Conservation (phyloP, 2,888 invertebrate genomes). For the Eretmocerus hayati region DNA sequence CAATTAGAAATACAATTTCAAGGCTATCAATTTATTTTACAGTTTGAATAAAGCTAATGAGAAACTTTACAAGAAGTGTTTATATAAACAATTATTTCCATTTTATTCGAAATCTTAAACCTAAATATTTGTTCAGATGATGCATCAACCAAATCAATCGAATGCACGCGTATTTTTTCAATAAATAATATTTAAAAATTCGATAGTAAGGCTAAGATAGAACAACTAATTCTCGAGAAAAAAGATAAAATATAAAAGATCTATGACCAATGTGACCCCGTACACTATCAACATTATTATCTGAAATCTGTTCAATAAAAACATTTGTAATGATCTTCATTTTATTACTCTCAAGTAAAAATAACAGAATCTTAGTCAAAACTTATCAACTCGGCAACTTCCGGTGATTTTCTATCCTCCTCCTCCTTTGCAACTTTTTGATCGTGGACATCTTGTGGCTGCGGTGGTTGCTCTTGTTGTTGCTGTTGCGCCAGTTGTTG, state of each 20-base stretch:
- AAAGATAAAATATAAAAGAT: too few species aligned
- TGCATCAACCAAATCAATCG: too few species aligned
- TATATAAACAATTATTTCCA: constrained; percentile 15
- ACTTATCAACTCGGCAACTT: constrained; percentile 73
- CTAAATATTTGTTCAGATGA: too few species aligned
- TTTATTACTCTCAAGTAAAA: neutral
- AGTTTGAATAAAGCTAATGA: constrained; percentile 9
- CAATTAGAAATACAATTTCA: too few species aligned
- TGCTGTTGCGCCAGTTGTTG: constrained; percentile 21
- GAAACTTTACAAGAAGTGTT: constrained; percentile 14
- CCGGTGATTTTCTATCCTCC: constrained; percentile 47
- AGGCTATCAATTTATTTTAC: constrained; percentile 15
- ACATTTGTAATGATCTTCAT: neutral
- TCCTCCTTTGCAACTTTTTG: constrained; percentile 15
- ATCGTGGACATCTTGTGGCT: constrained; percentile 18
- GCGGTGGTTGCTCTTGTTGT: constrained; percentile 23
- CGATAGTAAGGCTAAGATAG: too few species aligned
- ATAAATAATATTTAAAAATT: too few species aligned
- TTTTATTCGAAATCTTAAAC: too few species aligned
- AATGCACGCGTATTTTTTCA: too few species aligned
- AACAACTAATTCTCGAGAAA: too few species aligned
- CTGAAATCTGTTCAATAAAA: too few species aligned
- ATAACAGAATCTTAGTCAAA: constrained; percentile 55
- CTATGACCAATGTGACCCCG: too few species aligned
- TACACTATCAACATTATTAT: too few species aligned